Percentiles rank a stretch among this genome's conserved stretches.
These are phyloP conservation scores for Spicauda simplicius DNA, from an alignment of 2,888 invertebrate genomes.

Conservation along the genomic window DNA sequence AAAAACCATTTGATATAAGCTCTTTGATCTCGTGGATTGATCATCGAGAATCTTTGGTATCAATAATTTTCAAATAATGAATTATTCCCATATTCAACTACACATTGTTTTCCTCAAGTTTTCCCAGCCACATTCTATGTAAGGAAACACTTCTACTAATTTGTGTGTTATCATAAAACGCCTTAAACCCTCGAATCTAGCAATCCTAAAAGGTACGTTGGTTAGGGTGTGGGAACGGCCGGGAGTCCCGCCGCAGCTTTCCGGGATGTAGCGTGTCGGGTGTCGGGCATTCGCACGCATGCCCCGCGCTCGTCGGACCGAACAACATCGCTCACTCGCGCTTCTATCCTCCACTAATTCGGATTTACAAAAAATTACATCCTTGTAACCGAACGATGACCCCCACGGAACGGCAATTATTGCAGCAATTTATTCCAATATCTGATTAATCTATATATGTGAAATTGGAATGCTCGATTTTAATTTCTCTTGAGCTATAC, in stretches of 20 bases:
- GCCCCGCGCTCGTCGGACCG: slow-evolving; percentile 62
- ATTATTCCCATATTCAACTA: too few relatives aligned
- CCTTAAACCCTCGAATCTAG: too few relatives aligned
- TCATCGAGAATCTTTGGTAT: too few relatives aligned
- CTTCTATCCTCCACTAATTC: slow-evolving; percentile 53
- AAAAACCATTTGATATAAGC: too few relatives aligned
- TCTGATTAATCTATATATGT: not conserved
- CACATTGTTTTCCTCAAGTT: too few relatives aligned
- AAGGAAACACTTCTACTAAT: too few relatives aligned
- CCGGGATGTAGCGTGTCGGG: slow-evolving; percentile 82
- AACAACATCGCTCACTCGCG: slow-evolving; percentile 60
- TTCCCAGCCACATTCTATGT: too few relatives aligned
- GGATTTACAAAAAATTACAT: slow-evolving; percentile 34
- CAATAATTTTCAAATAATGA: too few relatives aligned
- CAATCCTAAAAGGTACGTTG: not conserved
- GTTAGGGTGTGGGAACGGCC: slow-evolving; percentile 47
- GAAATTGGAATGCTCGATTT: too few relatives aligned
- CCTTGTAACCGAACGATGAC: slow-evolving; percentile 36
- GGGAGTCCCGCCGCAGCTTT: slow-evolving; percentile 60
- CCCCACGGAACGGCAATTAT: slow-evolving; percentile 28
- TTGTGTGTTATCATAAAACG: too few relatives aligned
- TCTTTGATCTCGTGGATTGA: too few relatives aligned
- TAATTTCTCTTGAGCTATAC: not conserved
- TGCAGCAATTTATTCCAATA: slow-evolving; percentile 29
- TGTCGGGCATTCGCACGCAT: slow-evolving; percentile 75